Conservation (phyloP, 2,113 vertebrate genomes). For the Sclerurus mexicanus region DNA sequence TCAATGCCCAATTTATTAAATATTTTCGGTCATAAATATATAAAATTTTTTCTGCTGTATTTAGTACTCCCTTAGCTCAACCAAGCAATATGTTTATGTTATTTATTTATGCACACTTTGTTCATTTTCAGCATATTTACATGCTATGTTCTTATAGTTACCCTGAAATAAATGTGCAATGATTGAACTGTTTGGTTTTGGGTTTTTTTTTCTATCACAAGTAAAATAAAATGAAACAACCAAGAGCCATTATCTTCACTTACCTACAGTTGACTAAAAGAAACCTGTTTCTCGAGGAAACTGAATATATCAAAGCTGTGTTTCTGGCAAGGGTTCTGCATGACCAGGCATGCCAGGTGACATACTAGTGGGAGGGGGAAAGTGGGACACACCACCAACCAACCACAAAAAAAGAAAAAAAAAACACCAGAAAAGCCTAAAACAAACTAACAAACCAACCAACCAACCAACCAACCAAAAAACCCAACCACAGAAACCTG, state of each 20-base stretch:
- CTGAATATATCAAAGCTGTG: not conserved
- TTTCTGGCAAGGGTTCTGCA: not conserved
- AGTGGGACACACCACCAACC: not conserved
- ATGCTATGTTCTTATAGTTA: not conserved
- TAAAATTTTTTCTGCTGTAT: not conserved
- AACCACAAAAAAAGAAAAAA: not conserved
- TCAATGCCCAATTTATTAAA: not conserved
- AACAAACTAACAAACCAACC: not conserved
- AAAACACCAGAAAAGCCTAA: not conserved
- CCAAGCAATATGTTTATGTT: not conserved
- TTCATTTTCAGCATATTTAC: not conserved
- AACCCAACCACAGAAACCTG: not conserved
- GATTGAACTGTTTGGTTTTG: not conserved
- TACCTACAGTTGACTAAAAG: not conserved
- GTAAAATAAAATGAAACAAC: not conserved
- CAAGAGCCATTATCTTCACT: not conserved
- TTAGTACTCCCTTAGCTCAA: not conserved
- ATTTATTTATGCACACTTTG: not conserved
- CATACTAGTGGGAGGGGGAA: not conserved
- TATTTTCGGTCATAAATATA: not conserved
- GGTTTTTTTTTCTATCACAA: not conserved
- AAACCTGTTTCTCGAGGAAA: slow-evolving; percentile 32
- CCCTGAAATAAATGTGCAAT: not conserved
- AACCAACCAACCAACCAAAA: not conserved
- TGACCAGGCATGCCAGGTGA: not conserved